A percentile compares a stretch with the other conserved stretches of the same genome.
phyloP scores from a whole-genome alignment of 2,113 vertebrate species.

The Echinops telfairi region DNA sequence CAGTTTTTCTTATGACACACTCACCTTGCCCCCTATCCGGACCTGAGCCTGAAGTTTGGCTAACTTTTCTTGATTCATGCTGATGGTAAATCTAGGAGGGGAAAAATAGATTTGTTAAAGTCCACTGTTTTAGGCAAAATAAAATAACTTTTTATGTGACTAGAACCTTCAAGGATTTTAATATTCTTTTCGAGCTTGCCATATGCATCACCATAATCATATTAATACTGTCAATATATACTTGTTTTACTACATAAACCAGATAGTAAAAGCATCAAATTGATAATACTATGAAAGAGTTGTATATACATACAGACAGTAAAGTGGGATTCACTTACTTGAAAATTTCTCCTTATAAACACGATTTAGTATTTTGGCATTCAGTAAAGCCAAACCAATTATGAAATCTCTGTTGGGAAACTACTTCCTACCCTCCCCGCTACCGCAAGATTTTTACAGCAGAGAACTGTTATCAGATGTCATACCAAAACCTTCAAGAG shows the following conservation, averaged over 20 bases:
- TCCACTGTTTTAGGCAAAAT: constrained; percentile 70
- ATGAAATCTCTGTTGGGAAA: constrained; percentile 64
- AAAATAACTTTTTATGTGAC: constrained; percentile 72
- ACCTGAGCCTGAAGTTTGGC: constrained; percentile 99
- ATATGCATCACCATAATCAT: constrained; percentile 42
- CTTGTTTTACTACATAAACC: constrained; percentile 63
- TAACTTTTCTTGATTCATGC: constrained; percentile 99
- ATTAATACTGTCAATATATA: constrained; percentile 52
- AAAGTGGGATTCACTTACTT: constrained; percentile 61
- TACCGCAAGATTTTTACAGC: constrained; percentile 39
- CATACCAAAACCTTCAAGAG: constrained; percentile 68
- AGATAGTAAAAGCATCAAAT: constrained; percentile 49
- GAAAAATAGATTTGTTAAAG: constrained; percentile 80
- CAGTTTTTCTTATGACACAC: constrained; percentile 76
- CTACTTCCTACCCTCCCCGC: neutral
- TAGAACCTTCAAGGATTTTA: constrained; percentile 61
- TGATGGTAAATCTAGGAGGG: constrained; percentile 78
- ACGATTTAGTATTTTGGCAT: constrained; percentile 54
- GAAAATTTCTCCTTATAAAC: constrained; percentile 57
- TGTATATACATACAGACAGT: constrained; percentile 37
- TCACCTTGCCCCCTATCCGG: constrained; percentile 99
- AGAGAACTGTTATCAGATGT: constrained; percentile 66
- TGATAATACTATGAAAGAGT: constrained; percentile 33
- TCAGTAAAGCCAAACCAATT: constrained; percentile 74
- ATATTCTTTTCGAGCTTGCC: constrained; percentile 44